These are phyloP conservation scores for Sphaeridia pumilis DNA, from an alignment of 2,888 invertebrate species.

Conservation along the genomic window DNA sequence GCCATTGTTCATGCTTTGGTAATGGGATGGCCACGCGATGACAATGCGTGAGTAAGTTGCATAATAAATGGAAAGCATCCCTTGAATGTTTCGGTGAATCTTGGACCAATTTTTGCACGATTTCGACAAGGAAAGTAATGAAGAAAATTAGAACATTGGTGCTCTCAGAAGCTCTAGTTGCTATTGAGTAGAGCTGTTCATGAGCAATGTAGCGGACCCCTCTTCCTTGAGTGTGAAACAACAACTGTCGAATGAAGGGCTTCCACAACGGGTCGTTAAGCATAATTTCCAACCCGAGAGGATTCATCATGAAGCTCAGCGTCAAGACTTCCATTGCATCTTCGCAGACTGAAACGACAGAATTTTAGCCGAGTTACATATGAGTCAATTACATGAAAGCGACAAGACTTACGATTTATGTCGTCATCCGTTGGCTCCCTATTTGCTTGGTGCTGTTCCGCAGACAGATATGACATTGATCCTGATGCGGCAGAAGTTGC, in stretches of 20 bases:
- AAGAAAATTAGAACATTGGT: constrained; percentile 52
- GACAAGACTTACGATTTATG: constrained; percentile 11
- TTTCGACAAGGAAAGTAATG: constrained; percentile 55
- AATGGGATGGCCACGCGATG: constrained; percentile 56
- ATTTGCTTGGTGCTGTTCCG: constrained; percentile 34
- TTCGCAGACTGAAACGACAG: constrained; percentile 55
- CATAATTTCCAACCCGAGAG: constrained; percentile 68
- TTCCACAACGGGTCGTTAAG: constrained; percentile 76
- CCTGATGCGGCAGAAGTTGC: constrained; percentile 69
- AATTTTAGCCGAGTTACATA: constrained; percentile 1
- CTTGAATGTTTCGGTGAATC: constrained; percentile 60
- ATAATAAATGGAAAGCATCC: constrained; percentile 53
- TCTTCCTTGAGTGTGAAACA: constrained; percentile 31
- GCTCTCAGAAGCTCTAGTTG: constrained; percentile 61
- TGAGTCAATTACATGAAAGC: constrained; percentile 3
- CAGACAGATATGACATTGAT: constrained; percentile 29
- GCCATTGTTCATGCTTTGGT: constrained; percentile 55
- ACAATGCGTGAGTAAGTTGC: constrained; percentile 57
- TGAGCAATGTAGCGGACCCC: constrained; percentile 59
- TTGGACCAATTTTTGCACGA: constrained; percentile 52
- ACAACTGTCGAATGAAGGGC: constrained; percentile 47
- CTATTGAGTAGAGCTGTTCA: constrained; percentile 72
- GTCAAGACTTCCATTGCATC: constrained; percentile 88
- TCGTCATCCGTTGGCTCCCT: constrained; percentile 32
- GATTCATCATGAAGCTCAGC: constrained; percentile 76